Evolutionary conservation across 2,113 vertebrate genomes (phyloP).

Genomic region (Apodemus speciosus): DNA sequence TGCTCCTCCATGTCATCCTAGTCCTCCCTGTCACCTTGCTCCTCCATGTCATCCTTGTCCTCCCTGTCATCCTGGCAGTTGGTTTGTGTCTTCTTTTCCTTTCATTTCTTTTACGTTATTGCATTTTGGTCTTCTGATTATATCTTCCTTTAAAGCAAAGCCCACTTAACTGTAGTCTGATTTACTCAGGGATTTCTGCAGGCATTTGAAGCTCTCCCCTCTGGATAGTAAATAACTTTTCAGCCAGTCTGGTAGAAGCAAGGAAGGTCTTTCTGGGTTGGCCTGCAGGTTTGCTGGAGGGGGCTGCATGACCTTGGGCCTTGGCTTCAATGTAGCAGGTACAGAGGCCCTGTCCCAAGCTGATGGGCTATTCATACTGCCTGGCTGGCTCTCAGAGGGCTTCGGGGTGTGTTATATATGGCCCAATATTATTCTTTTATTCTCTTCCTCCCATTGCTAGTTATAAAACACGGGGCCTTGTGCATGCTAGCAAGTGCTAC

Average conservation of each 20-base stretch:
- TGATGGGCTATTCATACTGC: accelerated
- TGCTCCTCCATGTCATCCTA: too few species aligned
- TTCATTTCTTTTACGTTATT: background rate
- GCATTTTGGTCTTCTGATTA: conserved; percentile 7
- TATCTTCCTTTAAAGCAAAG: conserved; percentile 36
- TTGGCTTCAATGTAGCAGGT: accelerated
- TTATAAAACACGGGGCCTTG: background rate
- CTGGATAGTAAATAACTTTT: too few species aligned
- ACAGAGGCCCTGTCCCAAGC: background rate
- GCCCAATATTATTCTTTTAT: background rate
- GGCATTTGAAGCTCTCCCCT: background rate
- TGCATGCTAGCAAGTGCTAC: background rate
- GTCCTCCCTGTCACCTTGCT: too few species aligned
- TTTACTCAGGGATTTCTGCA: conserved; percentile 31
- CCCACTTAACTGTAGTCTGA: background rate
- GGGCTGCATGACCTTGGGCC: background rate
- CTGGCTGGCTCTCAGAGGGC: background rate
- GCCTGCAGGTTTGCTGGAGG: background rate
- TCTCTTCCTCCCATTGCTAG: background rate
- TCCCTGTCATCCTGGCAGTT: background rate
- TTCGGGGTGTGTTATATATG: background rate
- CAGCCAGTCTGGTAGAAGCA: background rate
- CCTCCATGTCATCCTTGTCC: too few species aligned
- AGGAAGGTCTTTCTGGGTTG: background rate
- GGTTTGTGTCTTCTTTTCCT: background rate